Conservation (phyloP, 2,797 vertebrate species). For the Oryzias dopingdopingensis region DNA sequence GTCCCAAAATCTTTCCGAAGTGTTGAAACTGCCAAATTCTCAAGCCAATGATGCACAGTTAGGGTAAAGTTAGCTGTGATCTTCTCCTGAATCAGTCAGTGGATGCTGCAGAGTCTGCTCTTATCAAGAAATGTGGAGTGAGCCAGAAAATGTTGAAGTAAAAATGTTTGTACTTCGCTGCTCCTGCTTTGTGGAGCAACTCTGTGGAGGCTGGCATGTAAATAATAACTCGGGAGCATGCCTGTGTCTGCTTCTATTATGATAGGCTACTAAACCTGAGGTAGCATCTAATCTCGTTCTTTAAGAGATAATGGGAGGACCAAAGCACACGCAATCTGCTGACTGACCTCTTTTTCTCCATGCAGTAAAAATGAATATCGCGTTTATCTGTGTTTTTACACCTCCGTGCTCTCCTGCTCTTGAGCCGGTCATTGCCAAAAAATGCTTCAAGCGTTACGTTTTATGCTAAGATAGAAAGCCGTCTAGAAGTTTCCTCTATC, state of each 20-base stretch:
- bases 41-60: no score
- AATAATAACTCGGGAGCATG: conserved; percentile 36
- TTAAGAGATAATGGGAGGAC: conserved; percentile 54
- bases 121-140: conserved; percentile 10
- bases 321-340: conserved; percentile 39
- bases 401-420: conserved; percentile 32
- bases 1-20: no score
- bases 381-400: conserved; percentile 58
- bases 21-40: neutral
- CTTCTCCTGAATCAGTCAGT: no score
- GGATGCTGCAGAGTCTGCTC: neutral
- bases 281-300: conserved; percentile 49
- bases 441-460: conserved; percentile 35
- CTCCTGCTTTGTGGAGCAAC: conserved; percentile 35
- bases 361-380: conserved; percentile 52
- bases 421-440: conserved; percentile 50
- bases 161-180: conserved; percentile 22
- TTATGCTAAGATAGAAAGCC: conserved; percentile 46
- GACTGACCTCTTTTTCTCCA: conserved; percentile 43
- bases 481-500: conserved; percentile 42
- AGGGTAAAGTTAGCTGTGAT: no score
- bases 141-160: conserved; percentile 20
- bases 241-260: conserved; percentile 35
- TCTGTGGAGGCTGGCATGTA: conserved; percentile 30
- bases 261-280: conserved; percentile 39